Evolutionary conservation across 2,113 vertebrate species (phyloP).

Genomic region (Nothobranchius furzeri): DNA sequence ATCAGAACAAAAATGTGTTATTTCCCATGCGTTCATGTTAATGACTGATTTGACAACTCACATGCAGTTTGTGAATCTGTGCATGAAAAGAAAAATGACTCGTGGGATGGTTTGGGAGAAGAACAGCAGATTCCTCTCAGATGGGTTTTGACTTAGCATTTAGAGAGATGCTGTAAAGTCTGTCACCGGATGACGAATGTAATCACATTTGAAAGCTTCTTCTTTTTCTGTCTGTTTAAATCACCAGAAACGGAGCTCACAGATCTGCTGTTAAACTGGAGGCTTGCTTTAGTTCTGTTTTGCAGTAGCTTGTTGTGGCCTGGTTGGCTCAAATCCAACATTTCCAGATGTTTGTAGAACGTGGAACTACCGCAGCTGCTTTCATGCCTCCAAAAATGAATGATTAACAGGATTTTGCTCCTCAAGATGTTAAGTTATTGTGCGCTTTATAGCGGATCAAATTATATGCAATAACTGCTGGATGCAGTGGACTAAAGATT

Average conservation of each 20-base stretch:
- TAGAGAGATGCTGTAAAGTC: not conserved
- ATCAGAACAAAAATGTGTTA: no score
- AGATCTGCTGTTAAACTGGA: no score
- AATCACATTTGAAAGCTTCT: not conserved
- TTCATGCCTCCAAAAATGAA: slow-evolving; percentile 42
- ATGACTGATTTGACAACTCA: no score
- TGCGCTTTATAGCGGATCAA: not conserved
- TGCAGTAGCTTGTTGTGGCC: slow-evolving; percentile 16
- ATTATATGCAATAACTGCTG: not conserved
- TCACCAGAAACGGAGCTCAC: not conserved
- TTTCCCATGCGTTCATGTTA: no score
- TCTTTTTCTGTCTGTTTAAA: not conserved
- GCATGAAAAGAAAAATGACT: no score
- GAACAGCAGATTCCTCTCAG: no score
- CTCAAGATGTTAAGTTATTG: slow-evolving; percentile 12
- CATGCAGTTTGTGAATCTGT: no score
- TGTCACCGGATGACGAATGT: not conserved
- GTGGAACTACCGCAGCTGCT: slow-evolving; percentile 51
- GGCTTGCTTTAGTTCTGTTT: not conserved
- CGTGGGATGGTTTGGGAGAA: no score
- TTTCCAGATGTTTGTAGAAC: slow-evolving; percentile 60
- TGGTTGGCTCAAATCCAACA: slow-evolving; percentile 54
- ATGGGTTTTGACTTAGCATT: no score
- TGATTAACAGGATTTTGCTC: slow-evolving; percentile 49
- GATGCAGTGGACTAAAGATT: not conserved